Evolutionary conservation across 1,140 invertebrate species (phyloP).

Genomic region (Glossosoma conforme): DNA sequence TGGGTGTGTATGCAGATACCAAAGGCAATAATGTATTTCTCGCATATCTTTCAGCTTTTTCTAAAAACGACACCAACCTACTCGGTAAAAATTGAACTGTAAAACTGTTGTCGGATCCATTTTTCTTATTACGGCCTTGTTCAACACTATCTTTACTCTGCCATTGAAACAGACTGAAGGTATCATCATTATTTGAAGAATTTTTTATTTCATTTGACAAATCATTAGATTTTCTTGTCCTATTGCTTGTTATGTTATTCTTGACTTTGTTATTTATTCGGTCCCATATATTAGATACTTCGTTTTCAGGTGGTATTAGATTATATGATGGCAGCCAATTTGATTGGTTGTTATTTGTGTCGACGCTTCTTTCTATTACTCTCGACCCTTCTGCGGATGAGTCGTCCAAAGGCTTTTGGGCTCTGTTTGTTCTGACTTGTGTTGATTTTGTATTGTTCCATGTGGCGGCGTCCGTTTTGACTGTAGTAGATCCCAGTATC

Average conservation of each 20-base stretch:
- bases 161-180: slow-evolving; percentile 29
- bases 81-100: slow-evolving; percentile 76
- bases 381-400: slow-evolving; percentile 6
- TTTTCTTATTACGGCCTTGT: slow-evolving; percentile 38
- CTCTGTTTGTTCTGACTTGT: slow-evolving; percentile 23
- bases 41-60: slow-evolving; percentile 75
- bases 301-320: slow-evolving; percentile 25
- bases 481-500: slow-evolving; percentile 54
- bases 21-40: slow-evolving; percentile 66
- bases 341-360: slow-evolving; percentile 12
- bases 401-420: slow-evolving; percentile 26
- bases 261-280: slow-evolving; percentile 17
- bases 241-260: neutral
- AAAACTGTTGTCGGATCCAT: slow-evolving; percentile 42
- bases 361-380: slow-evolving; percentile 16
- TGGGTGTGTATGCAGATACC: slow-evolving; percentile 71
- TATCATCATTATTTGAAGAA: slow-evolving; percentile 35
- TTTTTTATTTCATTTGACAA: slow-evolving; percentile 17
- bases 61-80: slow-evolving; percentile 67
- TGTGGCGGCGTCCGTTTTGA: slow-evolving; percentile 32
- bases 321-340: slow-evolving; percentile 24
- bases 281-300: slow-evolving; percentile 19
- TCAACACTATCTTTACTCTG: slow-evolving; percentile 34
- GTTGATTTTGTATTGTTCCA: slow-evolving; percentile 7
- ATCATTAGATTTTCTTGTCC: slow-evolving; percentile 29